Conservation (phyloP, 2,797 vertebrate genomes). For the Rachycentron canadum region DNA sequence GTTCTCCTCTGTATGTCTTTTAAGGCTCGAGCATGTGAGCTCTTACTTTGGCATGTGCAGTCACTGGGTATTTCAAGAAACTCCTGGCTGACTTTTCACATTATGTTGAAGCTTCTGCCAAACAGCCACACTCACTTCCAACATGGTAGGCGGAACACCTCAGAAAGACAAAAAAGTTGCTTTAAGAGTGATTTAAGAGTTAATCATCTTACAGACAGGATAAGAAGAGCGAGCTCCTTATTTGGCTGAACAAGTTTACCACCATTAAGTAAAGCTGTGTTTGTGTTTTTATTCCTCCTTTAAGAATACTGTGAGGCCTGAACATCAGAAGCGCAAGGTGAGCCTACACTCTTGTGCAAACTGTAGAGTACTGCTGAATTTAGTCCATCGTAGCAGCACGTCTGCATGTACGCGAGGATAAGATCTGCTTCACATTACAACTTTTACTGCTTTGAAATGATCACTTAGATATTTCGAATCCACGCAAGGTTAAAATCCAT, state of each 20-base stretch:
- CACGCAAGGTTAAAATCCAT: constrained; percentile 29
- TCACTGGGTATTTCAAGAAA: constrained; percentile 42
- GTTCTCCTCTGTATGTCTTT: constrained; percentile 11
- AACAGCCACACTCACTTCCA: constrained; percentile 33
- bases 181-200: constrained; percentile 10
- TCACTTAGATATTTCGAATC: constrained; percentile 5
- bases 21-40: constrained; percentile 35
- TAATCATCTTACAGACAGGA: constrained; percentile 3
- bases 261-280: constrained; percentile 68
- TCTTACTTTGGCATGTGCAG: constrained; percentile 45
- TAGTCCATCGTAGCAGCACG: constrained; percentile 48
- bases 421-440: constrained; percentile 59
- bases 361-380: constrained; percentile 38
- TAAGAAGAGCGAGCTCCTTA: constrained; percentile 9
- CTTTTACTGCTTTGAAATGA: constrained; percentile 55
- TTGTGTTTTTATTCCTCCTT: constrained; percentile 79
- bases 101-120: constrained; percentile 44
- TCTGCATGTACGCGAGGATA: constrained; percentile 66
- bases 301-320: constrained; percentile 82
- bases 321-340: constrained; percentile 84
- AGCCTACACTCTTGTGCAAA: constrained; percentile 69
- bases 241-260: constrained; percentile 3
- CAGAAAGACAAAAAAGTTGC: neutral
- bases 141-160: neutral
- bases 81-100: constrained; percentile 49